phyloP scores from a whole-genome alignment of 2,888 invertebrate genomes.

The Clanis bilineata region DNA sequence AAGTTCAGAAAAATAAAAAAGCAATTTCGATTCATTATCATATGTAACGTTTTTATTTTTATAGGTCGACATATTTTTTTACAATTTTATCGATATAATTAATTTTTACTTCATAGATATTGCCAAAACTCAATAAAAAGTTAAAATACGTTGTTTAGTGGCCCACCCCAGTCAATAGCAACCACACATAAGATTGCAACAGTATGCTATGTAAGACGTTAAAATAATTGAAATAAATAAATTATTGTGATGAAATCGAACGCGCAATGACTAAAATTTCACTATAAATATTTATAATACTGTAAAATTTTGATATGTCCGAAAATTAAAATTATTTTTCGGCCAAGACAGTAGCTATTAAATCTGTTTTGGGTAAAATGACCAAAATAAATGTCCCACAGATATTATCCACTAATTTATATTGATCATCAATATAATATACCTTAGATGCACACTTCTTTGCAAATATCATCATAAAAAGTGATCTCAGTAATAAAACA shows the following conservation, averaged over 20 bases:
- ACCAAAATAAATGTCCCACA: no score
- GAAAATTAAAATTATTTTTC: constrained; percentile 21
- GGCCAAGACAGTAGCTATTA: neutral
- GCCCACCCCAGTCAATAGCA: neutral
- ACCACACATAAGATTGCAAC: constrained; percentile 28
- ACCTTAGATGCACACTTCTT: no score
- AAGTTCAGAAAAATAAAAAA: no score
- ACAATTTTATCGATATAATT: neutral
- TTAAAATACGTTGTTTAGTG: neutral
- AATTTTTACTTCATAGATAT: neutral
- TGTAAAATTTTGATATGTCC: constrained; percentile 35
- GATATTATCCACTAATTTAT: no score
- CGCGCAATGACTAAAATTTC: constrained; percentile 69
- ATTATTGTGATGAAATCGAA: constrained; percentile 15
- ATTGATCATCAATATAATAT: no score
- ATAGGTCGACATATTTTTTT: neutral
- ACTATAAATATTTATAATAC: constrained; percentile 39
- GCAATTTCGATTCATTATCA: no score
- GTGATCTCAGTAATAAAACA: no score
- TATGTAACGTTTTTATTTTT: no score
- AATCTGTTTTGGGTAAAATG: neutral
- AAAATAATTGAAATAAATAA: constrained; percentile 8
- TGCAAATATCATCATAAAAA: no score
- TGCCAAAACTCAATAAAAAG: neutral
- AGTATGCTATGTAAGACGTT: constrained; percentile 25